Percentiles rank a stretch among this genome's conserved stretches.
Evolutionary conservation across 2,113 vertebrate species (phyloP).

Genomic region (Agelaius tricolor): DNA sequence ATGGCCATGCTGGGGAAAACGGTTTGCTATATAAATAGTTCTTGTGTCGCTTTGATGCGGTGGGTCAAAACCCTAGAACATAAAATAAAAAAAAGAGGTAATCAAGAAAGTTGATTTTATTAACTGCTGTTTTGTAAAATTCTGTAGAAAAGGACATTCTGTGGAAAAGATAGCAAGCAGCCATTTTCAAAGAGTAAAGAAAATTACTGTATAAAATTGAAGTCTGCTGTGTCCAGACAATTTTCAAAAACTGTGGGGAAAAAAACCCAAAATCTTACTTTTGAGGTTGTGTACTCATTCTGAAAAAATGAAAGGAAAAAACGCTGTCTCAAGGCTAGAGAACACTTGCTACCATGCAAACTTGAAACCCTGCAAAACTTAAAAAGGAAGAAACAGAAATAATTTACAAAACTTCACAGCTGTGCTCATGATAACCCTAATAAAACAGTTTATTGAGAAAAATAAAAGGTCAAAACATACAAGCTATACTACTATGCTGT

Average conservation of each 20-base stretch:
- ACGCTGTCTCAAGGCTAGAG: background rate
- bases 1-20: constrained; percentile 92
- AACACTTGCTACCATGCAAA: background rate
- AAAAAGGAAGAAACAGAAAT: background rate
- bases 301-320: background rate
- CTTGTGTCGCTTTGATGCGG: constrained; percentile 96
- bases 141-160: background rate
- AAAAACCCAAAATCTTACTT: background rate
- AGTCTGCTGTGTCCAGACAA: background rate
- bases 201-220: background rate
- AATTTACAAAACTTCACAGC: background rate
- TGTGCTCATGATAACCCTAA: rapidly evolving
- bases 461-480: background rate
- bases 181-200: background rate
- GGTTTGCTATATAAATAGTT: constrained; percentile 96
- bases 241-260: background rate
- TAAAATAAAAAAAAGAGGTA: background rate
- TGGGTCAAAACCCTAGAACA: constrained; percentile 91
- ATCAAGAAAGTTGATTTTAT: background rate
- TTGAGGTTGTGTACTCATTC: background rate
- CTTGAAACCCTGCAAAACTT: background rate
- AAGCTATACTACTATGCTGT: background rate
- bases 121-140: background rate
- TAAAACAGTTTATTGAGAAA: background rate
- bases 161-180: background rate